Evolutionary conservation across 2,113 vertebrate species (phyloP).

Genomic region (Falco punctatus): DNA sequence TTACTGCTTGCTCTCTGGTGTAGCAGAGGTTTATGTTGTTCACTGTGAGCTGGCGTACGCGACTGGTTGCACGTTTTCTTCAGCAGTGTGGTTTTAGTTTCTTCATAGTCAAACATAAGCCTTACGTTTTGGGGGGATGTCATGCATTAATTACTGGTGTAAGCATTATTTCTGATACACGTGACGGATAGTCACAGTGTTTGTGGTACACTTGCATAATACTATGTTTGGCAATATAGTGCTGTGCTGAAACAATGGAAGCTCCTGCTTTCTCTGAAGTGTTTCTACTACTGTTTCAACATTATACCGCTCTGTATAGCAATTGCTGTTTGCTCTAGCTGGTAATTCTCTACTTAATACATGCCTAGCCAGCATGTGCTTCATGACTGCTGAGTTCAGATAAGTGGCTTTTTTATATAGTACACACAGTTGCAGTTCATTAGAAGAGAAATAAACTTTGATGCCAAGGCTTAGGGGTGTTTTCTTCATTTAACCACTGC

Average conservation of each 20-base stretch:
- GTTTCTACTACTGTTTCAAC: conserved; percentile 1
- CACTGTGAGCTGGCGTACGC: background rate
- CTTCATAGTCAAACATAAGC: background rate
- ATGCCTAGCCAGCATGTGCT: background rate
- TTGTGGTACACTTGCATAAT: conserved; percentile 27
- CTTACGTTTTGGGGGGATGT: background rate
- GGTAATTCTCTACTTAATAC: background rate
- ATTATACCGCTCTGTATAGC: background rate
- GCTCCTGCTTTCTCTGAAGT: conserved; percentile 28
- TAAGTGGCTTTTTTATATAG: background rate
- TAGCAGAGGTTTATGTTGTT: background rate
- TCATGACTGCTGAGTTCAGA: background rate
- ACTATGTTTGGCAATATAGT: conserved; percentile 7
- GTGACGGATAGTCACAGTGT: background rate
- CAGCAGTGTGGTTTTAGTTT: background rate
- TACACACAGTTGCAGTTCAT: background rate
- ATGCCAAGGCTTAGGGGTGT: background rate
- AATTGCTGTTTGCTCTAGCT: background rate
- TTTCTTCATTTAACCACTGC: background rate
- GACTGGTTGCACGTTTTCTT: background rate
- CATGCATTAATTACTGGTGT: background rate
- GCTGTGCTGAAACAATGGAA: conserved; percentile 33
- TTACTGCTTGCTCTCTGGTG: background rate
- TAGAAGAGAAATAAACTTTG: background rate
- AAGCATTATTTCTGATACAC: background rate